Evolutionary conservation across 2,113 vertebrate species (phyloP), one percentile per base, ranked within the genome.

Genomic region (Tyto alba): DNA sequence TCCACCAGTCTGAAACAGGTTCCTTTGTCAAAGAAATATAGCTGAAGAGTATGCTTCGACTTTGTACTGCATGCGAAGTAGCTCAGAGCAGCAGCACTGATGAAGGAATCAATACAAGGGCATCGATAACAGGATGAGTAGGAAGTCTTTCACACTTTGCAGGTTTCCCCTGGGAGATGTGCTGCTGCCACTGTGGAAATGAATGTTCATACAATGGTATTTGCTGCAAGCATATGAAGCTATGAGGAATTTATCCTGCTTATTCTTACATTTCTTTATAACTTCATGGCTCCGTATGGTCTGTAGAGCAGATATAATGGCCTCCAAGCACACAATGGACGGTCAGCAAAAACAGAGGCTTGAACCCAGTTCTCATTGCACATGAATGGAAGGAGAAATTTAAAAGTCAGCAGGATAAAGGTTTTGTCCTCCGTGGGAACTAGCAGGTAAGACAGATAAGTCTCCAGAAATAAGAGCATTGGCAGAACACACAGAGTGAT

Each of bases 91-190:
- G 74, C 53, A 63, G 25, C 32, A 25, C 69, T 94, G 50, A 84
- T 60, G 88, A 84, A 90, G 63, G 55, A 95, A 96, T 96, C 88
- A 56, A 93, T 96, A 95, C 13, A 27, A 85, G 45, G 56, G 16
- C 50, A 85, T 52, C 21, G 7, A 93, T 92, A 94, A 80, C 52
- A 82, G 85, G 88, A 85, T 90, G 75, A 95, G 90, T 73, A 74
- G 82, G 80, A 95, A 91, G 72, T 50, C 80, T 88, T 95, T 92
- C 64, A 96, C 88, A 73, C 7, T 74, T 89, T 50, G 68, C 47
- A 64, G 62, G 41, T 66, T 90, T 85, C 79, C 56, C 64, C 56
- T 67, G 74, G 73, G 95, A 92, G 84, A 81, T 38, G 19, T 41
- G 41, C 38, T 47, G 53, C 60, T 82, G 71, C 66, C 86, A 62